phyloP scores from a whole-genome alignment of 2,113 vertebrate species.

The Danio rerio region GRCz12tu NC_133195.1:43762501-43763000 shows the following conservation, averaged over 20 bases:
- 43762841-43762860: conserved; percentile 12
- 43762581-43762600: conserved; percentile 96
- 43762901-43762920: neutral
- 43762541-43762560: conserved; percentile 96
- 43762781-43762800: conserved; percentile 50
- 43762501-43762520: conserved; percentile 50
- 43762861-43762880: conserved; percentile 13
- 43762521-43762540: conserved; percentile 85
- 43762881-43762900: too few species aligned
- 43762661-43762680: conserved; percentile 4
- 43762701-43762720: conserved; percentile 54
- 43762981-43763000: neutral
- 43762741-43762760: neutral
- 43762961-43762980: conserved; percentile 10
- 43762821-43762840: neutral
- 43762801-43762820: conserved; percentile 16
- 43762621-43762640: conserved; percentile 93
- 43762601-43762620: conserved; percentile 96
- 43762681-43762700: conserved; percentile 49
- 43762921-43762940: neutral
- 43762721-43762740: conserved; percentile 59
- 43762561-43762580: conserved; percentile 98
- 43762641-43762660: conserved; percentile 96
- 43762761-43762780: conserved; percentile 52
- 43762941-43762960: neutral